Evolutionary conservation across 2,888 invertebrate genomes (phyloP).

Genomic region (Beris chalybata): DNA sequence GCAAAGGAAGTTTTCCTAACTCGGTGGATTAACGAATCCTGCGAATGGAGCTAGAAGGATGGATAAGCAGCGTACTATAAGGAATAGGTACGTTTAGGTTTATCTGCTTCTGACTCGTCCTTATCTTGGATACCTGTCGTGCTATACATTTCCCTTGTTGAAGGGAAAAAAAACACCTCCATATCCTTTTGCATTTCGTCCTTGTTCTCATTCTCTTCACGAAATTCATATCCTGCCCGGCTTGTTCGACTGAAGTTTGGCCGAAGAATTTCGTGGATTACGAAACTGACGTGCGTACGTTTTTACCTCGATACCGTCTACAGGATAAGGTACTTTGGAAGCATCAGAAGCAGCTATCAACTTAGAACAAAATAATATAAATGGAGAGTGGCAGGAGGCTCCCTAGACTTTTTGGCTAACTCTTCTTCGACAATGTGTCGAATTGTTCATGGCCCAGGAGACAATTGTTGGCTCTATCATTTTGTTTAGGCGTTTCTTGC

Average conservation of each 20-base stretch:
- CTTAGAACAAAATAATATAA: background rate
- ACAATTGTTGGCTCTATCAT: background rate
- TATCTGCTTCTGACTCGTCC: background rate
- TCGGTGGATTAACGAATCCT: background rate
- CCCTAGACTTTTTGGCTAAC: background rate
- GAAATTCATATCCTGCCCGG: constrained; percentile 3
- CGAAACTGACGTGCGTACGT: background rate
- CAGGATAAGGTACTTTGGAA: background rate
- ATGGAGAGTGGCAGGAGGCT: background rate
- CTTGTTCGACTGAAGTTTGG: background rate
- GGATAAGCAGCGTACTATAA: background rate
- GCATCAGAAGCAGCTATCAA: background rate
- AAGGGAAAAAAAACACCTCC: no score
- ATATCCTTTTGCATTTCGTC: constrained; percentile 2
- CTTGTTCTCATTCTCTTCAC: background rate
- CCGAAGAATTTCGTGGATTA: constrained; percentile 13
- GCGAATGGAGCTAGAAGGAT: background rate
- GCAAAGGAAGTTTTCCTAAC: background rate
- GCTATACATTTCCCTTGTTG: background rate
- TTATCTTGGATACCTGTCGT: background rate
- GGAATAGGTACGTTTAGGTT: background rate
- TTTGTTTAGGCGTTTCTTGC: no score
- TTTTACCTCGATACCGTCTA: background rate
- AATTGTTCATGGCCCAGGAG: constrained; percentile 20
- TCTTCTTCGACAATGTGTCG: constrained; percentile 18